Base-by-base conservation (phyloP, 2,797 vertebrate species). In the Rhynchotus rufescens region DNA sequence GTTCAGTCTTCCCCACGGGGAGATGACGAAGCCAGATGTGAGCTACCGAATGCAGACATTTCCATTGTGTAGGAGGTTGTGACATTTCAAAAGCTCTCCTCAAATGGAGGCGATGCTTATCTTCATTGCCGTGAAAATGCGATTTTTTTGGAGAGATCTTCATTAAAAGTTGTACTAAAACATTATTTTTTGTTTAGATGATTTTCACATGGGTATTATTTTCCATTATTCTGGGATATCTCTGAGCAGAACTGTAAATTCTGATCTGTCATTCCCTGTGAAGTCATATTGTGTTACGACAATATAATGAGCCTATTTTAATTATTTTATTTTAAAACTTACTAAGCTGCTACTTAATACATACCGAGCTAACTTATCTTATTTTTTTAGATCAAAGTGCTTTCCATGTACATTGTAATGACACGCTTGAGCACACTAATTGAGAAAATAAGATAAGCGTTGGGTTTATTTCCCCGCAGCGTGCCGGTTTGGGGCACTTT, bases 241-340 rank as follows among this genome's bases (percentile, higher is more conserved):
- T 40, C 4, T 4, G 6, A 60, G 40, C n/a, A 62, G 49, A 30
- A 32, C 1, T 1, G 30, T 13, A 20, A 6, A 9, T 61, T 62
- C 71, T 0, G 12, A 36, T 4, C 4, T 0, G 0, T 0, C 0
- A 36, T 61, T 84, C 61, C 34, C 64, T 2, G 2, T 0, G 0
- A 49, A 59, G 34, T 60, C 22, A 1, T 15, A 4, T 62, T 61
- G 54, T 72, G 51, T 51, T 85, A 40, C 59, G 45, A 9, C 78
- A 25, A 36, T 10, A 52, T 40, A 23, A 16, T 6, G n/a, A 56
- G 66, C 64, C 78, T 34, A 1, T 20, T 77, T 67, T 88, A 89
- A 94, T 96, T 84, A 75, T 79, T 95, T 64, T 71, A 60, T 38
- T 95, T 90, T 74, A 80, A 93, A 94, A 84, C 86, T 92, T 40